Base-by-base conservation (phyloP, 2,113 vertebrate genomes). In the Taxidea taxus region DNA sequence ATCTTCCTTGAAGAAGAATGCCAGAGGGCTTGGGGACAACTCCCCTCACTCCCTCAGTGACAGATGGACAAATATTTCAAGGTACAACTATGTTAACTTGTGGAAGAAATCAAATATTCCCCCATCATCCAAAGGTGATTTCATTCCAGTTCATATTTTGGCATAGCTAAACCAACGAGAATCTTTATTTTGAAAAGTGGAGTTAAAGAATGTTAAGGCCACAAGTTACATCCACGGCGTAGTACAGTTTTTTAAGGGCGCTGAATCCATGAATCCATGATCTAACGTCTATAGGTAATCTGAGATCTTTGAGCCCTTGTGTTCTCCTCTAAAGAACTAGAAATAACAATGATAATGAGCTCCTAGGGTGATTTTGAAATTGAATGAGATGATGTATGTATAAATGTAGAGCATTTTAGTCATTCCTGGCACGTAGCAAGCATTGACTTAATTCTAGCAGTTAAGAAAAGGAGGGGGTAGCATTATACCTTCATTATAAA, bases 21-120 rank as follows among this genome's bases (percentile, higher is more conserved):
- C 37, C 64, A 66, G 49, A 39, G 6, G 66, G 12, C 23, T 77
- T 78, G 39, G n/a, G n/a, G 18, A 44, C 12, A 25, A 25, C 31
- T 95, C 66, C 51, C 25, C 29, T 58, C 23, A 77, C 7, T 16
- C 27, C 31, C n/a, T 31, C 51, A 86, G 62, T 58, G 39, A 47
- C 58, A 87, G 1, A 4, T 37, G 92, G 83, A 80, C 23, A 56
- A 56, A 56, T 56, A 56, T 91, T 95, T 68, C 4, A 6, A 12
- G 44, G 31, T 31, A 20, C 20, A 94, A 84, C 87, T 37, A 29
- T 31, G 18, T 37, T 75, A 83, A 95, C 96, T 82, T 94, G 96
- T 82, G 84, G 44, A 95, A 96, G 94, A 97, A 98, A 98, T 97
- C 93, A 98, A 97, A 97, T 96, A 97, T 80, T 72, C 83, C 34